Evolutionary conservation across 2,888 invertebrate genomes (phyloP), one percentile per base, ranked within the genome.

Genomic region (Eupithecia centaureata): DNA sequence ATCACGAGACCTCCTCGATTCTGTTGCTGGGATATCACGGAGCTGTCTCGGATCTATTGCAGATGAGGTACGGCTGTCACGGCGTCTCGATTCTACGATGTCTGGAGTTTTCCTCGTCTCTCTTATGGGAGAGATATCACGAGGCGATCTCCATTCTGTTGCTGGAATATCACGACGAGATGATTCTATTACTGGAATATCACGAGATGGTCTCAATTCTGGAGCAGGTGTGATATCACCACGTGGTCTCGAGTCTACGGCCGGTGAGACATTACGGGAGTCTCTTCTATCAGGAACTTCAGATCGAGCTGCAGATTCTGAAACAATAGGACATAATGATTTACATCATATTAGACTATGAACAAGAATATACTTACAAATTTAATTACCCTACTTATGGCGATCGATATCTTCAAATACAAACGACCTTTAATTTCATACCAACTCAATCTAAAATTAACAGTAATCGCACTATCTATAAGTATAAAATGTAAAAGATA

Each of bases 51-150:
- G 47, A 22, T 47, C 47, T 47, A 47, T 22, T 22, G 22, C 47
- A 22, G 47, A 47, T 1, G 3, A 22, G 10, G 7, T 18, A 42
- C n/a, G 38, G n/a, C n/a, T 38, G 5, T 42, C 47, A 22, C 10
- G 22, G 22, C 22, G 47, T 47, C 22, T 47, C 10, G 47, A 4
- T 12, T 47, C 47, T 22, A 47, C 4, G 18, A 22, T 47, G 18
- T 22, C 47, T 2, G 47, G 47, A 47, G 47, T 10, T 47, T 18
- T 47, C 22, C 47, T 47, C 18, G 12, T 1, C 22, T 47, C 47
- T 47, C 47, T 47, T 47, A 47, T 47, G 18, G 47, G 47, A 12
- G 47, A 47, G 47, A 47, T 47, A 22, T 47, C 47, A 22, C 47
- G 47, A 22, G 47, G 47, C 12, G 22, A 22, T 22, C 22, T 22